Conservation (phyloP, 1,140 invertebrate genomes). For the Arion vulgaris region DNA sequence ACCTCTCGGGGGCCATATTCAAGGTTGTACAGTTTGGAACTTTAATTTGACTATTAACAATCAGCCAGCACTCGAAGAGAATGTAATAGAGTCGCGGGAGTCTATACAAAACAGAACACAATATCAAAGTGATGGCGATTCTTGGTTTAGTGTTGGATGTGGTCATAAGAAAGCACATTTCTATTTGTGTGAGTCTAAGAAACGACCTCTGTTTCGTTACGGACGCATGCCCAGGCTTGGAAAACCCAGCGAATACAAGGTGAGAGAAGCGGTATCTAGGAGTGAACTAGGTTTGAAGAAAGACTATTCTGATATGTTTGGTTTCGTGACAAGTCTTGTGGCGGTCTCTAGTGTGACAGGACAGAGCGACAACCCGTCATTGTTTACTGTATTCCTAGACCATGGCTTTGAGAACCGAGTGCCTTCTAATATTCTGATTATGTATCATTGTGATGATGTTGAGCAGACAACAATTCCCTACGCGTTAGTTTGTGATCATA, state of each 20-base stretch:
- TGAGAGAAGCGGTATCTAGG: slow-evolving; percentile 8
- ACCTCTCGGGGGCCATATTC: slow-evolving; percentile 18
- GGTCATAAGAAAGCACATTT: not conserved
- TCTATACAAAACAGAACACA: not conserved
- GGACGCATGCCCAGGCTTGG: not conserved
- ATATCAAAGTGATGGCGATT: not conserved
- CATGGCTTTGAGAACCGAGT: not conserved
- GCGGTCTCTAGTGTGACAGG: not conserved
- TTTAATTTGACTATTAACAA: not conserved
- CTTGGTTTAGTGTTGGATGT: slow-evolving; percentile 24
- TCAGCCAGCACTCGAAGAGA: not conserved
- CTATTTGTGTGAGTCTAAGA: slow-evolving; percentile 26
- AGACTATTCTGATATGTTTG: not conserved
- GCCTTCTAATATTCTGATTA: not conserved
- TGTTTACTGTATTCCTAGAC: not conserved
- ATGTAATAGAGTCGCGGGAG: not conserved
- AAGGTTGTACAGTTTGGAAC: slow-evolving; percentile 22
- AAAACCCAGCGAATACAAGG: not conserved
- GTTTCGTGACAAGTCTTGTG: not conserved
- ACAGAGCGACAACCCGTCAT: not conserved
- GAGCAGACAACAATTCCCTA: not conserved
- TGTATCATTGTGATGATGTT: slow-evolving; percentile 10
- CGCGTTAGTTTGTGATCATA: slow-evolving; percentile 11
- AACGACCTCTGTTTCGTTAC: not conserved
- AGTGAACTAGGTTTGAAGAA: not conserved